Conservation (phyloP, 2,113 vertebrate genomes). For the Ornithorhynchus anatinus region DNA sequence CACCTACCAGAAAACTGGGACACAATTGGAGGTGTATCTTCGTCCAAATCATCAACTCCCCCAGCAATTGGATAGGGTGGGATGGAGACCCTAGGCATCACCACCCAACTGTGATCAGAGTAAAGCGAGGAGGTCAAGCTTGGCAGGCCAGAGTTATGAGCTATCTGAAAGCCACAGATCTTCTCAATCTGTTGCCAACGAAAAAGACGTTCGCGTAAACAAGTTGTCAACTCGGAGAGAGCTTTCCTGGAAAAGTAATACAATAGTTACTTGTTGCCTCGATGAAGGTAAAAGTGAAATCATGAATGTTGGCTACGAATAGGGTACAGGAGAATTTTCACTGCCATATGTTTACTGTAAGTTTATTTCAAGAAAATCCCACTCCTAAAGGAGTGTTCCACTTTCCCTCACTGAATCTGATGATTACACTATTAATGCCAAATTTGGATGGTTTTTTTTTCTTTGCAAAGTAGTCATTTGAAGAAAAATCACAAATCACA, state of each 20-base stretch:
- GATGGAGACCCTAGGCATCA: slow-evolving; percentile 95
- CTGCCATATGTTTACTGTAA: not conserved
- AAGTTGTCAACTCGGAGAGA: slow-evolving; percentile 92
- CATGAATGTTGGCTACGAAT: not conserved
- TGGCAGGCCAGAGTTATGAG: slow-evolving; percentile 92
- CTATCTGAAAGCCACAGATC: slow-evolving; percentile 95
- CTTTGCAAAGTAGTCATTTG: not conserved
- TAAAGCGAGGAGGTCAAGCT: slow-evolving; percentile 94
- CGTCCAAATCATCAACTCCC: slow-evolving; percentile 95
- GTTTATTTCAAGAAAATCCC: not conserved
- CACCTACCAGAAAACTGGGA: slow-evolving; percentile 90
- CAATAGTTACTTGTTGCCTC: not conserved
- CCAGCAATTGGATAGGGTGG: slow-evolving; percentile 96
- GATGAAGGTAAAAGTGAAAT: not conserved
- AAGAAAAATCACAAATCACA: not conserved
- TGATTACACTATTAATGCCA: not conserved
- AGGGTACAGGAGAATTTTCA: not conserved
- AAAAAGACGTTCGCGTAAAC: slow-evolving; percentile 94
- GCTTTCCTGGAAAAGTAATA: slow-evolving; percentile 80
- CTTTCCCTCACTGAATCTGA: not conserved
- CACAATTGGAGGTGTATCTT: slow-evolving; percentile 95
- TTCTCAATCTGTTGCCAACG: slow-evolving; percentile 99
- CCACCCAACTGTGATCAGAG: slow-evolving; percentile 98
- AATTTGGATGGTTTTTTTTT: not conserved
- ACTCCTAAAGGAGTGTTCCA: slow-evolving; percentile 6